Conservation (phyloP, 2,113 vertebrate species). For the Daboia siamensis region DNA sequence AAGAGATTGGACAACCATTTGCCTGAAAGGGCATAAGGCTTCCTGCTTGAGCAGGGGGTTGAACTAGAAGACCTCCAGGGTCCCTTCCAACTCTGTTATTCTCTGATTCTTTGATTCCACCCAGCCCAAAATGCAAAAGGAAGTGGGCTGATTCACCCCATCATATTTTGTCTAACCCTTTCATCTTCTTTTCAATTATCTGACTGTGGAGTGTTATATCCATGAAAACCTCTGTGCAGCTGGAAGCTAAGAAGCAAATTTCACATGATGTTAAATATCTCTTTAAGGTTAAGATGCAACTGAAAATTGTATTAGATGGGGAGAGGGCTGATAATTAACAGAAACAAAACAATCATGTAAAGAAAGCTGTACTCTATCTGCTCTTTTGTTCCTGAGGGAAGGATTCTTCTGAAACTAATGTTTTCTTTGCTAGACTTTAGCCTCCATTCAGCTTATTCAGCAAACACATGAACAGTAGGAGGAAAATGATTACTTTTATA, state of each 20-base stretch:
- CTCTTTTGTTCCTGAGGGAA: background rate
- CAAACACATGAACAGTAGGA: constrained; percentile 1
- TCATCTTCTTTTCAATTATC: background rate
- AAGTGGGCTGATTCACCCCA: background rate
- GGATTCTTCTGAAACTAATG: background rate
- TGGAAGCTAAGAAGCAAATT: background rate
- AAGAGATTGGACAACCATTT: background rate
- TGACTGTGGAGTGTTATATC: background rate
- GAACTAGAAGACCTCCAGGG: background rate
- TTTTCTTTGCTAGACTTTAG: background rate
- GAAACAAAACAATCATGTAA: background rate
- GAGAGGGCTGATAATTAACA: background rate
- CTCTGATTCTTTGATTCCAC: background rate
- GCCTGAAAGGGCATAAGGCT: background rate
- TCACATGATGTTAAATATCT: background rate
- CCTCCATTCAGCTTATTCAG: constrained; percentile 28
- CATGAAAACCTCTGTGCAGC: background rate
- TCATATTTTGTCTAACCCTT: background rate
- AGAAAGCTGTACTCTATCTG: background rate
- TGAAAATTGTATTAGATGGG: background rate
- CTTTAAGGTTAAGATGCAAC: background rate
- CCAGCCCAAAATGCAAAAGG: background rate
- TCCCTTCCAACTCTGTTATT: background rate
- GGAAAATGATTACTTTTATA: background rate
- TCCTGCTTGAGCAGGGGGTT: background rate